phyloP scores from a whole-genome alignment of 2,797 vertebrate species.

The Aselliscus stoliczkanus region DNA sequence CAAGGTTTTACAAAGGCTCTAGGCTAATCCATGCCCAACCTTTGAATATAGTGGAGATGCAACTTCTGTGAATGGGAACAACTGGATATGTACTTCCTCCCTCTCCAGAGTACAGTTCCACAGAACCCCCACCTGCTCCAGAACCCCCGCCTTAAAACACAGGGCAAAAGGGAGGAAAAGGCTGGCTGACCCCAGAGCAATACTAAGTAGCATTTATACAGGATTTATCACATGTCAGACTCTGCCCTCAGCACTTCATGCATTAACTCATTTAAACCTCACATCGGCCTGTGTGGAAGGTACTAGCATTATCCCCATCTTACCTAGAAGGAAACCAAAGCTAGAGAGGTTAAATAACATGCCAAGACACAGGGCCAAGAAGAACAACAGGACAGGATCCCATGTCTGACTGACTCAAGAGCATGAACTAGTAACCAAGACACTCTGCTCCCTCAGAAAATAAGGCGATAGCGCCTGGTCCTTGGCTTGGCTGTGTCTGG shows the following conservation, averaged over 20 bases:
- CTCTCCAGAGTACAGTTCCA: background rate
- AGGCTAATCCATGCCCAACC: background rate
- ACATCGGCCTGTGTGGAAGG: background rate
- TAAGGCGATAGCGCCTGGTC: background rate
- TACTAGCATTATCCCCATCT: background rate
- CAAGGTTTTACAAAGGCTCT: background rate
- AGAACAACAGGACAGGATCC: background rate
- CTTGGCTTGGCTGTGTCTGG: background rate
- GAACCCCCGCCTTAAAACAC: constrained; percentile 34
- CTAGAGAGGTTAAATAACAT: background rate
- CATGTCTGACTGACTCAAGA: background rate
- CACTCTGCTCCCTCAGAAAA: background rate
- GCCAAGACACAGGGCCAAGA: background rate
- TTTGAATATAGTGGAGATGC: background rate
- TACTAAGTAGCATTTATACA: background rate
- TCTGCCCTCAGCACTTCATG: background rate
- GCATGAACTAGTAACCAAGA: background rate
- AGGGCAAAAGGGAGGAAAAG: background rate
- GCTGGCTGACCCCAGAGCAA: background rate
- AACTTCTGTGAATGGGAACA: background rate
- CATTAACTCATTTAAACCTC: constrained; percentile 4
- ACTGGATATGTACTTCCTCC: background rate
- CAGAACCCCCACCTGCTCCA: background rate
- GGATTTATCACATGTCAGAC: background rate
- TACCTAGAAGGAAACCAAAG: background rate